These are phyloP conservation scores for Hyphantria cunea DNA, from an alignment of 1,140 invertebrate species.

Conservation along the genomic window DNA sequence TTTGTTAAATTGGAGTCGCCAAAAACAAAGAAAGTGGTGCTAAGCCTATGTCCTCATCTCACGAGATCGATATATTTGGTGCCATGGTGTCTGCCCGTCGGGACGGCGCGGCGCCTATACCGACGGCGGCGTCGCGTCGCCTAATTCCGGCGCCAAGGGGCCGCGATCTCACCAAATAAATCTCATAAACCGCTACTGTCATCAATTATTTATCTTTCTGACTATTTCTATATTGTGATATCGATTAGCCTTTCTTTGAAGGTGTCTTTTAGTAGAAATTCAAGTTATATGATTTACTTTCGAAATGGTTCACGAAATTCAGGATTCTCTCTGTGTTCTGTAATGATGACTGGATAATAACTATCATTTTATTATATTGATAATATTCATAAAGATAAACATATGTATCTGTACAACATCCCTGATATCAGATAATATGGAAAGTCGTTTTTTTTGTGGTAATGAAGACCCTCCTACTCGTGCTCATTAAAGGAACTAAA, in stretches of 20 bases:
- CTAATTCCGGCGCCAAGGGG: slow-evolving; percentile 59
- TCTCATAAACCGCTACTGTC: slow-evolving; percentile 47
- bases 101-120: slow-evolving; percentile 59
- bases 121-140: slow-evolving; percentile 16
- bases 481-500: slow-evolving; percentile 44
- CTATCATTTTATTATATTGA: too few species aligned
- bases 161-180: slow-evolving; percentile 44
- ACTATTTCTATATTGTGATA: slow-evolving; percentile 20
- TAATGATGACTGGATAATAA: too few species aligned
- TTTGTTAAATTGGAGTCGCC: too few species aligned
- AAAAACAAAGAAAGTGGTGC: too few species aligned
- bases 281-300: background rate
- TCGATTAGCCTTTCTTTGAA: slow-evolving; percentile 7
- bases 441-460: slow-evolving; percentile 25
- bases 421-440: slow-evolving; percentile 8
- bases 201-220: slow-evolving; percentile 31
- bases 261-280: background rate
- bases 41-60: slow-evolving; percentile 43
- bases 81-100: slow-evolving; percentile 65
- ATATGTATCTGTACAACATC: too few species aligned
- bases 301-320: background rate
- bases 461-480: slow-evolving; percentile 7
- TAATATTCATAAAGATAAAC: too few species aligned
- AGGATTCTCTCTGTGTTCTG: too few species aligned
- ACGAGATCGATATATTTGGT: slow-evolving; percentile 56